These are phyloP conservation scores for Hydrocynus forskahlii DNA, from an alignment of 2,797 vertebrate genomes.

Conservation along the genomic window DNA sequence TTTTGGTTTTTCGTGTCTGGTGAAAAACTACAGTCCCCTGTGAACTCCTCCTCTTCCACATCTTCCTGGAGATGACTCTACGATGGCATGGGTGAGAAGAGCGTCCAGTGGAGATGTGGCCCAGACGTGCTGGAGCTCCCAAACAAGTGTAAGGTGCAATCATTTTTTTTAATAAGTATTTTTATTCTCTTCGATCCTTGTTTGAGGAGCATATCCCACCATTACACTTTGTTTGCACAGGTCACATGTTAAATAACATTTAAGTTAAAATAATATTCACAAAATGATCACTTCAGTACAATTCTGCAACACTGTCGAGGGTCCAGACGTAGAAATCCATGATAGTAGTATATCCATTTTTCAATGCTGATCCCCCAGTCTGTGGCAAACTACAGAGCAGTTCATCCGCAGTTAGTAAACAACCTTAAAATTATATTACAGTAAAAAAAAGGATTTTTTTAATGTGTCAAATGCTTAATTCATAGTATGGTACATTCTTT, in stretches of 20 bases:
- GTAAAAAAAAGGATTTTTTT: slow-evolving; percentile 1
- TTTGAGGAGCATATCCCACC: not conserved
- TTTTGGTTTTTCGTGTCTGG: not conserved
- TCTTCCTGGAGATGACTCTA: not conserved
- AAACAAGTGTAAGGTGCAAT: not conserved
- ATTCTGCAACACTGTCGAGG: not conserved
- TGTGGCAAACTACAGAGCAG: not conserved
- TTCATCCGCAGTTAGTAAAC: not conserved
- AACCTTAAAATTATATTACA: slow-evolving; percentile 1
- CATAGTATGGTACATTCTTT: slow-evolving; percentile 26
- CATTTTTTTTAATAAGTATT: not conserved
- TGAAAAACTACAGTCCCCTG: not conserved
- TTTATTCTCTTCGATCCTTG: not conserved
- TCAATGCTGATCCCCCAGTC: not conserved
- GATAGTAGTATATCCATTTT: not conserved
- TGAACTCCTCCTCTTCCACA: not conserved
- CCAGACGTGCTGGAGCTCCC: not conserved
- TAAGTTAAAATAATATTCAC: slow-evolving; percentile 21
- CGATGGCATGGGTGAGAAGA: not conserved
- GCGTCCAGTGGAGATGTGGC: not conserved
- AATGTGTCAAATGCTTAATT: slow-evolving; percentile 23
- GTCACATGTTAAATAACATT: slow-evolving; percentile 26
- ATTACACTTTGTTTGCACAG: slow-evolving; percentile 4
- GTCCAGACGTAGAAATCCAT: not conserved
- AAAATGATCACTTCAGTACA: slow-evolving; percentile 9